Base-by-base conservation (phyloP, 2,888 invertebrate species). In the Panorpa germanica region DNA sequence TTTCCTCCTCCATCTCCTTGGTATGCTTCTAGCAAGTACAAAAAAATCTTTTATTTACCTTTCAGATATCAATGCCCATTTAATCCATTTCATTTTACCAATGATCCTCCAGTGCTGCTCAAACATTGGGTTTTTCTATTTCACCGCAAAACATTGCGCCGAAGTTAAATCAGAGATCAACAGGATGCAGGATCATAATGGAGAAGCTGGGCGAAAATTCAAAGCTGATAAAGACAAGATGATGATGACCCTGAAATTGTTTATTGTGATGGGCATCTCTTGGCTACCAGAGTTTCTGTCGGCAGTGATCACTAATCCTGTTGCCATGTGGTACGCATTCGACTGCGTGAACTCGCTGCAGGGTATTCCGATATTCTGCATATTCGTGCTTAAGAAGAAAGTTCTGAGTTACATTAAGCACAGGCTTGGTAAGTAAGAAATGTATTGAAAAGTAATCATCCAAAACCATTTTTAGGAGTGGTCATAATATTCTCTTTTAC, bases 191-290 rank as follows among this genome's bases (percentile, higher is more conserved):
- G 69, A 69, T 19, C 63, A 67, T 2, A 65, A 66, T 21, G 56
- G 60, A 6, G 61, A 65, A 4, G 74, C 66, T 29, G 58, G 59
- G 26, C 58, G 57, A 40, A 58, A 61, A 34, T 74, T 77, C 44
- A 62, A 65, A 28, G 59, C 71, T 26, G 72, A 78, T 42, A 69
- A 65, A 50, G 70, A 71, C 10, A 72, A 67, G 75, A 74, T 77
- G 38, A 52, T 65, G 17, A 62, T 80, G 56, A 75, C 74, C 34
- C 58, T 70, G 1, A 80, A 80, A 45, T 52, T 81, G 2, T 78
- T 77, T 55, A 56, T 78, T 35, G 75, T 80, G 25, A 81, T 80
- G 80, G 80, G 81, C 2, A 65, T 77, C 1, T 67, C 71, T 1
- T 80, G 78, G 73, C 52, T 68, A 3, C 58, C 71, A 25, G 78